These are phyloP conservation scores for Adela reaumurella DNA, from an alignment of 2,888 invertebrate genomes.

Conservation along the genomic window DNA sequence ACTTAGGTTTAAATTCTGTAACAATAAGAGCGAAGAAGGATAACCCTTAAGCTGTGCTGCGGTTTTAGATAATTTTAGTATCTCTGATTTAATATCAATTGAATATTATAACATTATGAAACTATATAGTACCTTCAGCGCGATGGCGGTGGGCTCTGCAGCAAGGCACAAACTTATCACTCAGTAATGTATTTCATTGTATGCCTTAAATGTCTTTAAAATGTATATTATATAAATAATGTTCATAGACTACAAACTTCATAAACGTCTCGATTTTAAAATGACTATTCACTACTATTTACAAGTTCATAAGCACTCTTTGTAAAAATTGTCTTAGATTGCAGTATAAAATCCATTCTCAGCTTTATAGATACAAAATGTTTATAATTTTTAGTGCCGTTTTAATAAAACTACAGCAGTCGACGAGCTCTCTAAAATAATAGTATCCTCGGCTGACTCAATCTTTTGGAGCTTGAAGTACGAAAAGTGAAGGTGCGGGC, in stretches of 20 bases:
- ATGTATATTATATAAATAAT: not conserved
- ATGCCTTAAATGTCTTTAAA: too few relatives aligned
- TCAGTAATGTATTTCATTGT: not conserved
- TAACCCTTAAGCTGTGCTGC: too few relatives aligned
- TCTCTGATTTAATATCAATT: too few relatives aligned
- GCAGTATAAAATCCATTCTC: too few relatives aligned
- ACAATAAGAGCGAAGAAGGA: too few relatives aligned
- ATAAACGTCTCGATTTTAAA: too few relatives aligned
- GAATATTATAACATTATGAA: too few relatives aligned
- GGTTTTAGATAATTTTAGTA: too few relatives aligned
- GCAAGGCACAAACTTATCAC: not conserved
- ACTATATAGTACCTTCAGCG: not conserved
- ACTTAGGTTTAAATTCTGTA: conserved; percentile 12
- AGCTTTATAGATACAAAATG: not conserved
- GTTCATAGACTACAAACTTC: too few relatives aligned
- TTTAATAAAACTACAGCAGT: not conserved
- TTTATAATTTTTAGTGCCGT: not conserved
- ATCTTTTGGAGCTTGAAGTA: conserved; percentile 20
- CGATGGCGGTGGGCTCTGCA: not conserved
- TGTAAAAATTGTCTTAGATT: not conserved
- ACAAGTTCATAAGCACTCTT: not conserved
- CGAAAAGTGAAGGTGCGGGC: conserved; percentile 18
- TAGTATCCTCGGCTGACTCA: conserved; percentile 19
- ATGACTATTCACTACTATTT: not conserved
- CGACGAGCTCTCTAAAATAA: too few relatives aligned